phyloP scores from a whole-genome alignment of 53 echinoderm and acorn worm species.

The Hippasteria phrygiana region DNA sequence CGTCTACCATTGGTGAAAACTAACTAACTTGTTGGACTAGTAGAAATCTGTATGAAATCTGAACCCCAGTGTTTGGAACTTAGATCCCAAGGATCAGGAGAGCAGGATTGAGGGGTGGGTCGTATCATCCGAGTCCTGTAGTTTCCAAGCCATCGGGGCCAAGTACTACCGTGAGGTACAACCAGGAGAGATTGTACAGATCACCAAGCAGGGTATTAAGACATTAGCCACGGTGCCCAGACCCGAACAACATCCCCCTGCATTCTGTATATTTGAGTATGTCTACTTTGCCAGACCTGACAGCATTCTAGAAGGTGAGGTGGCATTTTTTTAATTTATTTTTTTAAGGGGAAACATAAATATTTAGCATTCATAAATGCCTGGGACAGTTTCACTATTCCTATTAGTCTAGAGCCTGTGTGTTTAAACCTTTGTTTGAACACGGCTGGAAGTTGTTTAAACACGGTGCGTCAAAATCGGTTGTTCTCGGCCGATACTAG shows the following conservation, averaged over 20 bases:
- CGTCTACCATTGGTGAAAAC: too few species aligned
- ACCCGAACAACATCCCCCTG: slow-evolving; percentile 80
- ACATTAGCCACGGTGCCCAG: slow-evolving; percentile 85
- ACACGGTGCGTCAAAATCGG: too few species aligned
- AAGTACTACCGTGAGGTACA: slow-evolving; percentile 86
- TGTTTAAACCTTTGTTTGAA: too few species aligned
- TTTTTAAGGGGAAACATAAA: neutral
- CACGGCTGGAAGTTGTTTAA: too few species aligned
- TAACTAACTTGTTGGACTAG: too few species aligned
- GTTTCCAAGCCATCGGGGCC: slow-evolving; percentile 96
- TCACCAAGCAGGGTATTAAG: slow-evolving; percentile 86
- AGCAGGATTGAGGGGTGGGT: slow-evolving; percentile 87
- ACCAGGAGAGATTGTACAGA: slow-evolving; percentile 94
- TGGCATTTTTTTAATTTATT: neutral
- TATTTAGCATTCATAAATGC: neutral
- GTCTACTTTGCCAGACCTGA: slow-evolving; percentile 98
- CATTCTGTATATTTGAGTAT: slow-evolving; percentile 99
- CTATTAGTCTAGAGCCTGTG: too few species aligned
- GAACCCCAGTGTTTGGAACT: neutral
- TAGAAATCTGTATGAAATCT: neutral
- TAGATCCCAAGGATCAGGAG: slow-evolving; percentile 65
- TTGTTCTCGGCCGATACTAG: too few species aligned
- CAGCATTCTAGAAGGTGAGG: slow-evolving; percentile 90
- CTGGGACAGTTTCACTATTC: too few species aligned
- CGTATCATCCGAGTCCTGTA: slow-evolving; percentile 93